Evolutionary conservation across 2,113 vertebrate species (phyloP), one percentile per base, ranked within the genome.

Genomic region (Embiotoca jacksoni): DNA sequence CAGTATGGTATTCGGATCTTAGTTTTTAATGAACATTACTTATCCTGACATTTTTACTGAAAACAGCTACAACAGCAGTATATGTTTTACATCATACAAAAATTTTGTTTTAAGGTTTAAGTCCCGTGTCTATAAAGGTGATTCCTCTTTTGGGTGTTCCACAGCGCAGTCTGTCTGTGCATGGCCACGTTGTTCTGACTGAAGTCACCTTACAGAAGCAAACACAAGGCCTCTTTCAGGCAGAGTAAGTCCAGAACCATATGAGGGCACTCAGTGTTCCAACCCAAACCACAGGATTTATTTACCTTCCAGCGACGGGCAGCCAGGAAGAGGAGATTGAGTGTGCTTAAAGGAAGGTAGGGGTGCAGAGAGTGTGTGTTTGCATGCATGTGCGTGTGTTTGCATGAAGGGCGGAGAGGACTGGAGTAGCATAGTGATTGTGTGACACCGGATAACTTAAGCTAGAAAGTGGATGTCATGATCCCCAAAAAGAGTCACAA

Each of bases 261-360:
- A 87, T 90, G 89, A 92, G 89, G 83, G 87, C 80, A 73, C 74
- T 80, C 80, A 82, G 80, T 92, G 91, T 88, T 90, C 90, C 83
- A 75, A 72, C 53, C 78, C 60, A 58, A 23, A 86, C 89, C 88
- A 70, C 90, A 86, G 87, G 77, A 88, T 89, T 89, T 93, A 87
- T 93, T 92, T 92, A 92, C 91, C 83, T 84, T 81, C 30, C 77
- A 75, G 53, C 4, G 4, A 81, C 76, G 73, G 80, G 68, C 73
- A 52, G 55, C 78, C 75, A 73, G 72, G 81, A 80, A 78, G 70
- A 82, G 58, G 81, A 80, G 84, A 72, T 65, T 74, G 66, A 67
- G 79, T 86, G 68, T 81, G 58, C 54, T 66, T 30, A 41, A 36
- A 66, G 60, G 80, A 74, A 79, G 64, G 56, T 80, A 70, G 75